Base-by-base conservation (phyloP, 2,888 invertebrate species). In the Incurvaria masculella region DNA sequence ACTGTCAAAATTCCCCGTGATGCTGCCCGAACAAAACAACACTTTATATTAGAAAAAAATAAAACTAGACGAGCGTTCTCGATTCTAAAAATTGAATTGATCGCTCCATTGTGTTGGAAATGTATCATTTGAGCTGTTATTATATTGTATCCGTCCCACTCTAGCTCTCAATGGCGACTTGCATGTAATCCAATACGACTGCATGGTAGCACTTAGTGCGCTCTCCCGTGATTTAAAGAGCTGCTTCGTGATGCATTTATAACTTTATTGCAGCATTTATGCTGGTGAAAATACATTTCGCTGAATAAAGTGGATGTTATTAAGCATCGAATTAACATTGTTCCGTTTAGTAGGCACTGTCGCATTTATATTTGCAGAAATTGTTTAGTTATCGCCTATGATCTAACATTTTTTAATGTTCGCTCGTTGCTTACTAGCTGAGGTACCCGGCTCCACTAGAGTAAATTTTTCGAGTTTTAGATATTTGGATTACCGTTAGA, bases 61-160 rank as follows among this genome's bases (percentile, higher is more conserved):
- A 68, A 65, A 70, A 70, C 69, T 72, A 74, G 73, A 69, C 71
- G 74, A 78, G 72, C 75, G 74, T 74, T 74, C 75, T 76, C 76
- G 74, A 76, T 76, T 78, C 78, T 8, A 75, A 75, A 76, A 76
- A 76, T 78, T 75, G 76, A 76, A 78, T 78, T 76, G 78, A 78
- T 78, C 78, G 76, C 67, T 68, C 78, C 75, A 78, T 78, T 78
- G 78, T 78, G 75, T 78, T 76, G 75, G 67, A 73, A 78, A 78
- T 76, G 78, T 78, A 78, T 78, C 78, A 78, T 78, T 78, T 76
- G 78, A 76, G 69, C 75, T 72, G 76, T 76, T 78, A 78, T 78
- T 78, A 76, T 75, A 67, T 68, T 64, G 67, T 68, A 71, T 71
- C 72, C 33, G 33, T 59, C 61, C 14, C 33, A 74, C 48, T 49